Evolutionary conservation across 2,888 invertebrate genomes (phyloP), one percentile per base, ranked within the genome.

Genomic region (Oscheius myriophilus): DNA sequence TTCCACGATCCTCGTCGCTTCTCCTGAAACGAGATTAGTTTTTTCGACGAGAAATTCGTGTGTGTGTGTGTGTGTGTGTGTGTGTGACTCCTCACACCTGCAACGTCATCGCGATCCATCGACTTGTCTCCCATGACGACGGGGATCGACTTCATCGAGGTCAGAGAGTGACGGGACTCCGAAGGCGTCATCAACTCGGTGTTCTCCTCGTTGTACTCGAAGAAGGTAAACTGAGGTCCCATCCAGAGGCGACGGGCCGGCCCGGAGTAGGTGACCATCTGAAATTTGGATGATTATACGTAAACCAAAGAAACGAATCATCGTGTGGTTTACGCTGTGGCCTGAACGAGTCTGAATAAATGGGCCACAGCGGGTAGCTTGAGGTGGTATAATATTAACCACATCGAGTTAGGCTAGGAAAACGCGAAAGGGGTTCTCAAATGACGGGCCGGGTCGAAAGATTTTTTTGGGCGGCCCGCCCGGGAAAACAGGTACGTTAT

Each of bases 141-240:
- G 9, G 78, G 78, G 51, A 78, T 73, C 41, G 73, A 73, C 26
- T 73, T 78, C 63, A 70, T 68, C 12, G 51, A 25, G 23, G 64
- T 33, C 9, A 51, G 21, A 21, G 49, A 39, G 45, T 43, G 55
- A 7, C 43, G 46, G n/a, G 58, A 65, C 21, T 67, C 66, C 11
- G 77, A 57, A 6, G 66, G 62, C 1, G 67, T 41, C 55, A 68
- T 67, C 26, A 78, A 55, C 41, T 64, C 63, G n/a, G 71, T 69
- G 39, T 71, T 59, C 16, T 78, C 75, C 43, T 75, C 76, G 18
- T 67, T 70, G 55, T 74, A 74, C 18, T 55, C 67, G 57, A 66
- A 96, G 89, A 98, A 97, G 39, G 93, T 92, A 88, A 97, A 97
- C 89, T 98, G 97, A n/a, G 98, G 98, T 12, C 97, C 97, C 95